These are phyloP conservation scores for Otus scops DNA, from an alignment of 2,797 vertebrate species.

Conservation along the genomic window DNA sequence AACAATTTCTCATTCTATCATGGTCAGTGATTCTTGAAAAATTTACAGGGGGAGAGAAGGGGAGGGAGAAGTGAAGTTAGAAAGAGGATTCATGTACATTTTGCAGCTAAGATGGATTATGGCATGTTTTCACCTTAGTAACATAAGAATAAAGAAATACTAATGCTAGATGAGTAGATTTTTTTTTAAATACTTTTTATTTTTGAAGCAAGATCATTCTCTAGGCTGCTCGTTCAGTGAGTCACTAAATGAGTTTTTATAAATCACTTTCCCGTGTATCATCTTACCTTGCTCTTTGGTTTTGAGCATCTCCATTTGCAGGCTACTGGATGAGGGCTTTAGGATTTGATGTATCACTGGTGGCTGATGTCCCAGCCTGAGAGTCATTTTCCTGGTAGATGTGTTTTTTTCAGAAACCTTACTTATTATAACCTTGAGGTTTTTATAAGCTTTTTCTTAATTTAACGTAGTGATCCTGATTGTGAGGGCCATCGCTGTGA, in stretches of 20 bases:
- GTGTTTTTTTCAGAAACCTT: not conserved
- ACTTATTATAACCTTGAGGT: not conserved
- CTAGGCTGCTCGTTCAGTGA: not conserved
- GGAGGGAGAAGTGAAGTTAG: not conserved
- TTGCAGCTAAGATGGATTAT: not conserved
- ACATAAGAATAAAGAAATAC: not conserved
- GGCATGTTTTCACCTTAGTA: not conserved
- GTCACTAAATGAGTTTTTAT: not conserved
- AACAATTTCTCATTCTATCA: not conserved
- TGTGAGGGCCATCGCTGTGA: constrained; percentile 97
- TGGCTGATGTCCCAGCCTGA: not conserved
- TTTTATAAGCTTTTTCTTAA: not conserved
- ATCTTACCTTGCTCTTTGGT: not conserved
- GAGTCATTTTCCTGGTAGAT: not conserved
- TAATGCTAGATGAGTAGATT: not conserved
- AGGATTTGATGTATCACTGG: not conserved
- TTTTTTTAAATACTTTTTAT: not conserved
- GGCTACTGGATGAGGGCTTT: not conserved
- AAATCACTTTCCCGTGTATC: not conserved
- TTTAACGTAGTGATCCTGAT: constrained; percentile 87
- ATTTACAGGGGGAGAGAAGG: accelerated
- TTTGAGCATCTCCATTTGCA: not conserved
- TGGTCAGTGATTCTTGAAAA: not conserved
- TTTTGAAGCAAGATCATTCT: not conserved
- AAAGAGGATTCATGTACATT: not conserved